Base-by-base conservation (phyloP, 64 coral and sea anemone species). In the Acropora yongei region DNA sequence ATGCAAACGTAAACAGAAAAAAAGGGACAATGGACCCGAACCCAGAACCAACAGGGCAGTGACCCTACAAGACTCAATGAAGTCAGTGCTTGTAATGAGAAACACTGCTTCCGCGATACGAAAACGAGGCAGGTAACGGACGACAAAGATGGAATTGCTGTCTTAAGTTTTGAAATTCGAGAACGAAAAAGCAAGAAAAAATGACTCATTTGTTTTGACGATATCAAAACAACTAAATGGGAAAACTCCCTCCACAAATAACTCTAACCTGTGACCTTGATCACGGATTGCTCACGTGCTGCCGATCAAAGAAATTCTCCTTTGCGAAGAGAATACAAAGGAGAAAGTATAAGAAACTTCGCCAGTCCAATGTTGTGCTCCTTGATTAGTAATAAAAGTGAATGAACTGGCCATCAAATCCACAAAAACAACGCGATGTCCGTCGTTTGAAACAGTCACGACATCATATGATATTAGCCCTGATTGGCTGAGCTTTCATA, bases 221-320 rank as follows among this genome's bases (percentile, higher is more conserved):
- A 30, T 30, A 78, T 2, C 44, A 78, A 78, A 78, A 11, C 49
- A 14, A 3, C 16, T 78, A 4, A 12, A 6, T 10, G 44, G 5
- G 44, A 17, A 78, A 78, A 78, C n/a, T 45, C 75, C 75, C 75
- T 18, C 17, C 14, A 30, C 30, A 30, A 30, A 30, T 30, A 30
- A 30, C 30, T 30, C 30, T 30, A 30, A 30, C 30, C 30, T 30
- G 30, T 30, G 30, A 30, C 30, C 30, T 30, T 30, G 30, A 30
- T 78, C 75, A 78, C 75, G 75, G n/a, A 78, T 17, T 78, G 75
- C 43, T 48, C 75, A 48, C 75, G 75, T 48, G 75, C 6, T 10
- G 51, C 16, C 6, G 12, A 47, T 78, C 75, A 48, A 42, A 3
- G 9, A 66, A 66, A 66, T 17, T 14, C 14, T 66, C 61, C 4